Evolutionary conservation across 2,797 vertebrate genomes (phyloP).

Genomic region (Geotrypetes seraphini): DNA sequence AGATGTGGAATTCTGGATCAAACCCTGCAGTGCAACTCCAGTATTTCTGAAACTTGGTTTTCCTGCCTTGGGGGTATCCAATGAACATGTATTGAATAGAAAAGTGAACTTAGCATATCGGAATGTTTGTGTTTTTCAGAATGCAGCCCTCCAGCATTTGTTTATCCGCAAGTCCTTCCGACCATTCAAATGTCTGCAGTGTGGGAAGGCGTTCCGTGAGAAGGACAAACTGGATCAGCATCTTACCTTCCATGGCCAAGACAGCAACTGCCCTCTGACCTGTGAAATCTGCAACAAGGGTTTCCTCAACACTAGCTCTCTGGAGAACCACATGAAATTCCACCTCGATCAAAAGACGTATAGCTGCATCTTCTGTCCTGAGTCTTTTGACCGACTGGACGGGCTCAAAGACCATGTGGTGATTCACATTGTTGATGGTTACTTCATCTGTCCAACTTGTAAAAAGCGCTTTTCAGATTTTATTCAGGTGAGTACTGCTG

Average conservation of each 20-base stretch:
- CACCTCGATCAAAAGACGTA: constrained; percentile 90
- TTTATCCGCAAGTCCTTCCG: constrained; percentile 95
- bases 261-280: constrained; percentile 74
- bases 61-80: too few relatives aligned
- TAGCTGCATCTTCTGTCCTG: constrained; percentile 85
- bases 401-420: constrained; percentile 88
- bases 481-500: constrained; percentile 85
- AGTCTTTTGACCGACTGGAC: constrained; percentile 87
- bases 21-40: too few relatives aligned
- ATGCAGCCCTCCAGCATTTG: constrained; percentile 90
- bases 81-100: too few relatives aligned
- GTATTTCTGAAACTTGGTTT: too few relatives aligned
- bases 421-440: constrained; percentile 79
- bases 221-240: constrained; percentile 96
- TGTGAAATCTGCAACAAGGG: constrained; percentile 93
- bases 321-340: constrained; percentile 87
- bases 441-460: constrained; percentile 88
- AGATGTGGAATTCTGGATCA: too few relatives aligned
- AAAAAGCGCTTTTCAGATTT: constrained; percentile 92
- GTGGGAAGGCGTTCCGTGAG: constrained; percentile 91
- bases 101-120: too few relatives aligned
- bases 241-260: constrained; percentile 81
- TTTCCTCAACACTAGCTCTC: constrained; percentile 71
- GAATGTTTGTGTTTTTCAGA: constrained; percentile 70
- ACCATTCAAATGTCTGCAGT: constrained; percentile 91